Evolutionary conservation across 2,888 invertebrate genomes (phyloP), one percentile per base, ranked within the genome.

Genomic region (Entomobrya proxima): DNA sequence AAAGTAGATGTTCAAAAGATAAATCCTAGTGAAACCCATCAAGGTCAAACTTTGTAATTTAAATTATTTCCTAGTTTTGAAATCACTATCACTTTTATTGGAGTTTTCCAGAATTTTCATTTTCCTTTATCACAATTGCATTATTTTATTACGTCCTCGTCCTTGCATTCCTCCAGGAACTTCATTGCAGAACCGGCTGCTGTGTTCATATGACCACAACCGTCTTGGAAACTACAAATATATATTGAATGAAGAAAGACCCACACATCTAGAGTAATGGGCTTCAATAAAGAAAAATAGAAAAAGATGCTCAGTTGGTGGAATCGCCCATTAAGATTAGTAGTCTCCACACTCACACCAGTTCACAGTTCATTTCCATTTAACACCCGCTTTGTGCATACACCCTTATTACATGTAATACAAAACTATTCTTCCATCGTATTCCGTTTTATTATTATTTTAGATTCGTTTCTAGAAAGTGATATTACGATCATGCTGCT

Each of bases 281-380:
- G n/a, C n/a, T n/a, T n/a, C n/a, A n/a, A n/a, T n/a, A n/a, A n/a
- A n/a, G n/a, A n/a, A n/a, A n/a, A n/a, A n/a, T 82, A 74, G 13
- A 81, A 74, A 76, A 55, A 77, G n/a, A n/a, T n/a, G 67, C 82
- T 37, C 24, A 76, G 47, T n/a, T n/a, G n/a, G 69, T 55, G 82
- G 67, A 84, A 69, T 84, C 69, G 69, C n/a, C n/a, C 83, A 77
- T 44, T 77, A 72, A 52, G 77, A 77, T 84, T 77, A 84, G 83
- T 84, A 77, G 69, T 84, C 77, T 77, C 61, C 15, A 18, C 50
- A 47, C 58, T 61, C 40, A 55, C 32, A 58, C 67, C 35, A 58
- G 83, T 77, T 84, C 83, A 77, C 83, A 84, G 83, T 84, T 84
- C 83, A 84, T 84, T 84, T 84, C 83, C 83, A 84, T 84, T 84